Conservation (phyloP, 2,113 vertebrate species). For the Perccottus glenii region DNA sequence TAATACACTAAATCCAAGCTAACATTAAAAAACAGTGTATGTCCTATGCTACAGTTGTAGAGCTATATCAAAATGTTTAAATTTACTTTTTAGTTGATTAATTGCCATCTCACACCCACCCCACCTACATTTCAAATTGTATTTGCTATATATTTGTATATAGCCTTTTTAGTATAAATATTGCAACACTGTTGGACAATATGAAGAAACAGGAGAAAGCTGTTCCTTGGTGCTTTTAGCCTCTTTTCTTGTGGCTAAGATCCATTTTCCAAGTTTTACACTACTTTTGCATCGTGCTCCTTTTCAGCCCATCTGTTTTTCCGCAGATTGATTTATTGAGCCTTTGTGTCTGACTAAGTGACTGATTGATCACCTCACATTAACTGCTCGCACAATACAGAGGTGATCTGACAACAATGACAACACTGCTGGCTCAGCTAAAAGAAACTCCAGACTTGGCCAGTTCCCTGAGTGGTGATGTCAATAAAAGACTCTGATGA, state of each 20-base stretch:
- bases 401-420: conserved; percentile 35
- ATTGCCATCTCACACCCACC: too few species aligned
- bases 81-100: too few species aligned
- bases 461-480: conserved; percentile 61
- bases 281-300: not conserved
- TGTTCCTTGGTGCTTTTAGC: not conserved
- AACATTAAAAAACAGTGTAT: too few species aligned
- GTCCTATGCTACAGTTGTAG: too few species aligned
- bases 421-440: conserved; percentile 51
- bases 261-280: not conserved
- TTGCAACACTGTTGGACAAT: not conserved
- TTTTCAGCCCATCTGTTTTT: conserved; percentile 38
- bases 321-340: conserved; percentile 33
- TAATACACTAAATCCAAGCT: too few species aligned
- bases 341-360: conserved; percentile 39
- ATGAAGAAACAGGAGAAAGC: not conserved
- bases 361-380: conserved; percentile 57
- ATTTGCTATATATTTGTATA: too few species aligned
- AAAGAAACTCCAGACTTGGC: conserved; percentile 11
- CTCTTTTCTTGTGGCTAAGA: not conserved
- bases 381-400: conserved; percentile 37
- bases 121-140: too few species aligned
- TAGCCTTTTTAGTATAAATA: too few species aligned
- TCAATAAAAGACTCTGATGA: conserved; percentile 67
- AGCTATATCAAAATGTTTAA: too few species aligned